These are phyloP conservation scores for Desmophyllum pertusum DNA, from an alignment of 92 coral and sea anemone species.

Conservation along the genomic window DNA sequence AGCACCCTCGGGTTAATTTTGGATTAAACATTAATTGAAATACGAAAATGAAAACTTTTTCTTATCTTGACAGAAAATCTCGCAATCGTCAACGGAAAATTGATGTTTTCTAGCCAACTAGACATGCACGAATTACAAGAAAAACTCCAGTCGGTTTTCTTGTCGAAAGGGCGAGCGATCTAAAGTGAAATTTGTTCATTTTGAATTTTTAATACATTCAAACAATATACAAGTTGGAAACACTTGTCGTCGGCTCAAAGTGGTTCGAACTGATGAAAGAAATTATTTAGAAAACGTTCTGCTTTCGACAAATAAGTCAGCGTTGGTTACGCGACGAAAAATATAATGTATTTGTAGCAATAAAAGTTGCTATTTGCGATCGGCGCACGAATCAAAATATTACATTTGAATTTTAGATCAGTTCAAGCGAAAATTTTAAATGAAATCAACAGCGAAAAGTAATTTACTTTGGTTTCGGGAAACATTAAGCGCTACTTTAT, in stretches of 20 bases:
- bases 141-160: neutral
- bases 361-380: neutral
- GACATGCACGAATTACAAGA: neutral
- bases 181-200: constrained; percentile 42
- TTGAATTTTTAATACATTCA: constrained; percentile 45
- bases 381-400: constrained; percentile 28
- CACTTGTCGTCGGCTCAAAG: constrained; percentile 30
- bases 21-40: constrained; percentile 74
- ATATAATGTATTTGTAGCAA: neutral
- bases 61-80: constrained; percentile 30
- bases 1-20: constrained; percentile 82
- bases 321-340: neutral
- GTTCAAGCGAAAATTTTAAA: constrained; percentile 24
- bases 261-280: constrained; percentile 19
- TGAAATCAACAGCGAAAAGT: constrained; percentile 44
- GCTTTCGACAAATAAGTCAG: neutral
- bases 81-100: neutral
- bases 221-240: constrained; percentile 40
- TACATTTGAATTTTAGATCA: constrained; percentile 50
- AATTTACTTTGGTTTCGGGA: constrained; percentile 48
- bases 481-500: constrained; percentile 39
- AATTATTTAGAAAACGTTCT: constrained; percentile 1
- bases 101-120: neutral
- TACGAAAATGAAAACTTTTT: constrained; percentile 42
- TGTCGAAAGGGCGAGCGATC: neutral